Evolutionary conservation across 2,113 vertebrate species (phyloP), one percentile per base, ranked within the genome.

Genomic region (Ictalurus furcatus): DNA sequence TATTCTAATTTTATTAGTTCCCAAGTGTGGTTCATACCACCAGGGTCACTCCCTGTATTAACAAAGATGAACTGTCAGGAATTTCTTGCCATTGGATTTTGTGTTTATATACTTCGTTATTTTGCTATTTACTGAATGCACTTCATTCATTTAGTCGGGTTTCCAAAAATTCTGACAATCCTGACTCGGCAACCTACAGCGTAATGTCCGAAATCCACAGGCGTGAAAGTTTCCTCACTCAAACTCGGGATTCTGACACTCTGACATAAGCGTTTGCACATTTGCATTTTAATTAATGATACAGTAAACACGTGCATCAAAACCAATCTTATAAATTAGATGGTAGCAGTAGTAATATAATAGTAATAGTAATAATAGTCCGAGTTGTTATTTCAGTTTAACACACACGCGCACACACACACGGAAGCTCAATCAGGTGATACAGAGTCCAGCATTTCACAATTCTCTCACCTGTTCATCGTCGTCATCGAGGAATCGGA

Each of bases 401-500:
- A 69, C 52, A 54, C 48, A 52, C 9, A 44, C 44, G 3, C 54
- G 14, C 48, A 52, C n/a, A n/a, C n/a, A 11, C 48, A 52, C 44
- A 44, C 6, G 30, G 30, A 37, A 2, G 30, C 69, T 73, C 14
- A 34, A 17, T 2, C 17, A 37, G 6, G 17, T 21, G 34, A 37
- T 4, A 21, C 71, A 73, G 73, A 44, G 19, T 44, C 44, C 37
- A 25, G 73, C 19, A 44, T 23, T 59, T 73, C n/a, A 52, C 52
- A 7, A 87, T 56, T 19, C 23, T 83, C 67, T 34, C 95, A 99
- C 98, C 97, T 95, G 96, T 87, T 97, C 96, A 0, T 96, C 97
- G 12, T 97, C 97, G 0, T 98, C 98, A 79, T 99, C 98, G 86
- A 98, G 88, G 93, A 99, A 99, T 81, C 97, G 97, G 94, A 99